Evolutionary conservation across 1,140 invertebrate genomes (phyloP), one percentile per base, ranked within the genome.

Genomic region (Panulirus ornatus): DNA sequence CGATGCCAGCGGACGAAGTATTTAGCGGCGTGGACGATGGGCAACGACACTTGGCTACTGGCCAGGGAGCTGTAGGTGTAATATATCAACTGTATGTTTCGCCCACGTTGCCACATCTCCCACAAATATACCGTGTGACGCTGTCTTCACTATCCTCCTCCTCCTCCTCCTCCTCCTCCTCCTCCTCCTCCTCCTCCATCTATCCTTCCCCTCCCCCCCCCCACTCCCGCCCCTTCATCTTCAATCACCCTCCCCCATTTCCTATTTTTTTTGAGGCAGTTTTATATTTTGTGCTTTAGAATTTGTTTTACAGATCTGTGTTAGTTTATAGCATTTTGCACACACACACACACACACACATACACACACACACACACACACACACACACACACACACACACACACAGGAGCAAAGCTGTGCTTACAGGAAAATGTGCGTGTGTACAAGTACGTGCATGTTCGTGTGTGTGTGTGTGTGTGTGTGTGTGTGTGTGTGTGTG

Each of bases 61-160:
- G 83, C 83, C 83, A 84, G 66, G 83, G 73, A 34, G 66, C 71
- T 84, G 83, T 84, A 84, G 83, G 66, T 84, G 83, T 84, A 84
- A 84, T 84, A 84, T 84, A 84, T 84, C 83, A 84, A 73, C 66
- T 84, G 83, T 66, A 84, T 84, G 83, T 84, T 73, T 73, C 83
- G 70, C n/a, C 66, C 30, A 6, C 34, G 83, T 84, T 84, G 83
- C 83, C 83, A 84, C 30, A 84, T 84, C 83, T 84, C 83, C 30
- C 83, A 19, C 42, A 81, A 81, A 58, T 30, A 47, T 14, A 8
- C 30, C 78, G 5, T 47, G n/a, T n/a, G n/a, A n/a, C 51, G n/a
- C 44, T 47, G 5, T 47, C 44, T 11, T 47, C 44, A 5, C 44
- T 47, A 6, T 11, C 44, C 44, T 47, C 14, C 44, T 47, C 44